Base-by-base conservation (phyloP, 2,888 invertebrate genomes). In the Lasioglossum vierecki region DNA sequence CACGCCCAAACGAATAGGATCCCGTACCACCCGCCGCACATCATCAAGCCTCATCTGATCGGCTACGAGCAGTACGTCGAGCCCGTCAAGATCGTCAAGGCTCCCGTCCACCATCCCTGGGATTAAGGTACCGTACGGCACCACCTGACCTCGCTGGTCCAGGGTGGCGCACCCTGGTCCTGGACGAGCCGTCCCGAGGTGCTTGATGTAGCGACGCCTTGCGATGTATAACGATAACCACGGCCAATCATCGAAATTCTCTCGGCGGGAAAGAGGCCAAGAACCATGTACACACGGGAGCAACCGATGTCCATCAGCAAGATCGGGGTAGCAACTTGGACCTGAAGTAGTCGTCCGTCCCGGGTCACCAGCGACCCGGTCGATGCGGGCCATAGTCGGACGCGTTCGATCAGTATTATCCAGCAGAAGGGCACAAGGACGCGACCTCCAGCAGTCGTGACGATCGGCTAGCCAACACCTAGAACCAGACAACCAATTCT, bases 21-120 rank as follows among this genome's bases (percentile, higher is more conserved):
- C 82, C 94, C 93, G 80, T 93, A 93, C 86, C 89, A 90, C 41
- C 88, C 79, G 72, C 90, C 92, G 95, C 8, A 96, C 94, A 4
- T 96, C 95, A 1, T 95, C 94, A 57, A 96, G 95, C 87, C 96
- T 95, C 90, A 96, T 94, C 95, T 96, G 95, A 39, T 96, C 95
- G 87, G 96, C 95, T 70, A 96, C 95, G 77, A 96, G 94, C 84
- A 95, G 95, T 89, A 95, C 95, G 94, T 93, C 94, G 77, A 96
- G 95, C 80, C 96, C 90, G 74, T 96, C 94, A 87, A 96, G 95
- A 76, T 95, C 92, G 63, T 96, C 95, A 82, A 96, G 96, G 82
- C 96, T 94, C 95, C 96, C 30, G 26, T 95, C 80, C 86, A 83
- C 13, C 46, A 96, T 95, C 79, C 95, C 79, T 93, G 92, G 92